These are phyloP conservation scores for Lucilia sericata DNA, from an alignment of 1,140 invertebrate genomes.

Conservation along the genomic window DNA sequence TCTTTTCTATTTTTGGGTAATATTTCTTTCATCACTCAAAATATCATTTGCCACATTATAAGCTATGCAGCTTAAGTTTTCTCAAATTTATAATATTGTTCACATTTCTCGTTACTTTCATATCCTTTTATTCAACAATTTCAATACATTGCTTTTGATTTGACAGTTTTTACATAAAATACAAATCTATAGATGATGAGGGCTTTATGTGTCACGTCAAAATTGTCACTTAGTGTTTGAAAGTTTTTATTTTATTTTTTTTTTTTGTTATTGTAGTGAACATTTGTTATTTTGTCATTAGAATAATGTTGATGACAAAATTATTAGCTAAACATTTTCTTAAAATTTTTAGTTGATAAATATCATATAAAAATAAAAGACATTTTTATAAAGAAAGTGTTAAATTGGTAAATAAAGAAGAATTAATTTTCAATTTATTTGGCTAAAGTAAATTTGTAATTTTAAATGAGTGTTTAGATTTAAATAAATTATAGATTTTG, in stretches of 20 bases:
- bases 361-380: background rate
- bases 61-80: constrained; percentile 33
- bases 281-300: background rate
- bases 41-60: constrained; percentile 38
- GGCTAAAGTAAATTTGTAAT: too few species aligned
- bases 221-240: constrained; percentile 32
- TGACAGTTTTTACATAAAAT: background rate
- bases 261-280: background rate
- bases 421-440: too few species aligned
- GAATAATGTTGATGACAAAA: background rate
- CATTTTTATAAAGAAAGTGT: background rate
- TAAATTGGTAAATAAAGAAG: background rate
- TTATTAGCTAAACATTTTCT: background rate
- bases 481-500: too few species aligned
- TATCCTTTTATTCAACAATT: constrained; percentile 18
- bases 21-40: constrained; percentile 41
- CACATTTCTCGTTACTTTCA: background rate
- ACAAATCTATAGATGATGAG: constrained; percentile 24
- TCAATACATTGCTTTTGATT: constrained; percentile 33
- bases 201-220: constrained; percentile 36
- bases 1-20: background rate
- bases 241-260: constrained; percentile 7
- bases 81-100: constrained; percentile 12
- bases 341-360: background rate
- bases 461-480: too few species aligned